Base-by-base conservation (phyloP, 1,140 invertebrate genomes). In the Lamellibrachia luymesi region DNA sequence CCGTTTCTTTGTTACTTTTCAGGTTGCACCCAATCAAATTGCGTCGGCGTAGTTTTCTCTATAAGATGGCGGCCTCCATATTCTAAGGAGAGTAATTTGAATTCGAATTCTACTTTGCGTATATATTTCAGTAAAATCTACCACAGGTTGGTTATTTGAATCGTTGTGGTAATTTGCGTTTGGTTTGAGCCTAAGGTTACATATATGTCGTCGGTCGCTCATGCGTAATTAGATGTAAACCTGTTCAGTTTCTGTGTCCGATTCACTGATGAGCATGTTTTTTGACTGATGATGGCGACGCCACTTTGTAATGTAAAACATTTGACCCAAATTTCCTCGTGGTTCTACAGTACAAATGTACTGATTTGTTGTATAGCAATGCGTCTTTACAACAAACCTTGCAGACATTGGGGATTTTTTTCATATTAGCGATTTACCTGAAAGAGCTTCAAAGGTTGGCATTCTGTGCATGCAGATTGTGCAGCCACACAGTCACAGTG, bases 1-100 rank as follows among this genome's bases (percentile, higher is more conserved):
- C 0, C 13, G 64, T 80, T 80, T 80, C 64, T 80, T 80, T 80
- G 64, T 80, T 80, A 80, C 8, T 80, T 80, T 80, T 80, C 13
- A 80, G 64, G 64, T 80, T 80, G 25, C 64, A 80, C 64, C 64
- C 64, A 80, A 80, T 80, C 64, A 80, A 80, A 80, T 80, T 80
- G 64, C 64, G 64, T 80, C 64, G 64, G 64, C 64, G 13, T 80
- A 80, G 64, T 80, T 22, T 80, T 80, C 17, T 10, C 64, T 80
- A 80, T 80, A 80, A 80, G 64, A 80, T 80, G 64, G 64, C 64
- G 5, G 64, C 64, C 64, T 80, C 64, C 64, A 80, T 80, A 80
- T 80, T 80, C 64, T 80, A 80, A 80, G 64, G 64, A 80, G 64
- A 80, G 64, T 80, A 22, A 80, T 80, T 80, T 80, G 64, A 80